phyloP scores from a whole-genome alignment of 2,888 invertebrate species.

The Drosophila flavopinicola region DNA sequence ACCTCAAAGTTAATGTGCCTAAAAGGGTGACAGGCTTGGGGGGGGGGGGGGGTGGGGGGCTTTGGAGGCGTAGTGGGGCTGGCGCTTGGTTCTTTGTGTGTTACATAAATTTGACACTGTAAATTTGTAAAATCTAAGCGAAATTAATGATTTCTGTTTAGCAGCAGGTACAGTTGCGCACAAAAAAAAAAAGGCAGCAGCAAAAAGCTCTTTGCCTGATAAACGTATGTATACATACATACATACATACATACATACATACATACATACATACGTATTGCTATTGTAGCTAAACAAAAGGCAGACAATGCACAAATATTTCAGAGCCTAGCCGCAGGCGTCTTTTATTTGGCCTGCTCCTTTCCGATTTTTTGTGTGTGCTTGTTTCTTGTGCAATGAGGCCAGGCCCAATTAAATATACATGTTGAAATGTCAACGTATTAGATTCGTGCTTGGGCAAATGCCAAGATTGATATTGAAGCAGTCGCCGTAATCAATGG shows the following conservation, averaged over 20 bases:
- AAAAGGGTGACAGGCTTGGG: slow-evolving; percentile 30
- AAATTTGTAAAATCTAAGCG: slow-evolving; percentile 74
- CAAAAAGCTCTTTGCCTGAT: no score
- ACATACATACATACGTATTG: background rate
- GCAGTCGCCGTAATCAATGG: slow-evolving; percentile 15
- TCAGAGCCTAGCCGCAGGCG: slow-evolving; percentile 33
- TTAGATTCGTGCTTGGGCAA: no score
- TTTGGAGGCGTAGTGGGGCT: slow-evolving; percentile 19
- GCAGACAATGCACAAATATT: slow-evolving; percentile 29
- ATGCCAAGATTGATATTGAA: slow-evolving; percentile 54
- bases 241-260: no score
- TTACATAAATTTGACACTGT: slow-evolving; percentile 77
- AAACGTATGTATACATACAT: no score
- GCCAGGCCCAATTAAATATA: no score
- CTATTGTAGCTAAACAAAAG: slow-evolving; percentile 16
- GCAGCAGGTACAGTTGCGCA: slow-evolving; percentile 62
- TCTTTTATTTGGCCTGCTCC: background rate
- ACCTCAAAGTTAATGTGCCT: slow-evolving; percentile 61
- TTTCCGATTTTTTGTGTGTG: background rate
- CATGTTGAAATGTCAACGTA: no score
- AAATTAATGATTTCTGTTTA: slow-evolving; percentile 75
- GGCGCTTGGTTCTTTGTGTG: no score
- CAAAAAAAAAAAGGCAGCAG: slow-evolving; percentile 9
- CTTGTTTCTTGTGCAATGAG: no score
- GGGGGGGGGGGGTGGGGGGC: slow-evolving; percentile 36